phyloP scores from a whole-genome alignment of 2,888 invertebrate species.

The Dasypolia templi region DNA sequence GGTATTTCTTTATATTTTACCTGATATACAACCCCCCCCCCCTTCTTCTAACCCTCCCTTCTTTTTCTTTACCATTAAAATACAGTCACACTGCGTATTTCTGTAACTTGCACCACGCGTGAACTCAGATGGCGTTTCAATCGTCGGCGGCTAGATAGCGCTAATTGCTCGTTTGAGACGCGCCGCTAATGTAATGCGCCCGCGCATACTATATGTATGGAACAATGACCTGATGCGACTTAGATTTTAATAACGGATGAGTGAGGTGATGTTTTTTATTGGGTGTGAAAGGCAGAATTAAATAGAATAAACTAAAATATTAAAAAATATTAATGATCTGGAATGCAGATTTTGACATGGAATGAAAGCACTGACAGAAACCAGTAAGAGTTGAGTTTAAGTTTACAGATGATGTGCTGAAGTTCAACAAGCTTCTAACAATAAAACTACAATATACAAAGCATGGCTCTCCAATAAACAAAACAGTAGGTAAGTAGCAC shows the following conservation, averaged over 20 bases:
- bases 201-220: conserved; percentile 75
- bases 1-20: too few relatives aligned
- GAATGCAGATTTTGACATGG: not conserved
- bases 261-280: conserved; percentile 8
- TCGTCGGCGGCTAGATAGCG: conserved; percentile 84
- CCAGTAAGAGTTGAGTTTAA: not conserved
- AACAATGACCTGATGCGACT: conserved; percentile 69
- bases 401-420: not conserved
- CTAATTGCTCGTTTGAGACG: conserved; percentile 87
- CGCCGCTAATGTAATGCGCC: conserved; percentile 88
- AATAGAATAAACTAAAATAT: too few relatives aligned
- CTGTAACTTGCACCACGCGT: conserved; percentile 50
- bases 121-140: conserved; percentile 79
- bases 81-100: not conserved
- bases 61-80: too few relatives aligned
- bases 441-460: not conserved
- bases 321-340: not conserved
- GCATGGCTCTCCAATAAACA: not conserved
- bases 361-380: not conserved
- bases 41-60: too few relatives aligned
- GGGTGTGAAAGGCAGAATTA: conserved; percentile 1
- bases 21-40: too few relatives aligned
- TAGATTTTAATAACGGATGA: conserved; percentile 42
- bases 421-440: not conserved
- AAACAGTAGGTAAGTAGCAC: not conserved